Evolutionary conservation across 2,113 vertebrate species (phyloP), one percentile per base, ranked within the genome.

Genomic region (Ciconia boyciana): DNA sequence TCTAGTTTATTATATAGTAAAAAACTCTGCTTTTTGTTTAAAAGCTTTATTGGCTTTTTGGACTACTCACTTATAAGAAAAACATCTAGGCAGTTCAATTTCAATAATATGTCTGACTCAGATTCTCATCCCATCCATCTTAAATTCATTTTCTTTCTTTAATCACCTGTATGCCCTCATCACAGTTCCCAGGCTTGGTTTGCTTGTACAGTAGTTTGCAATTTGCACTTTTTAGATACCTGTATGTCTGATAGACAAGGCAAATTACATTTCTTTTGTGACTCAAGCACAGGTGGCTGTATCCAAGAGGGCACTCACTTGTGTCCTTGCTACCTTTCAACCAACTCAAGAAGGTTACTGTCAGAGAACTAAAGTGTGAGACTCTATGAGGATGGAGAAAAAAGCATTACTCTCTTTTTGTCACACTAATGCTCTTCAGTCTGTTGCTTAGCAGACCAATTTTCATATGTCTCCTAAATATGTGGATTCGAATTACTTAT

Each of bases 111-210:
- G 32, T 93, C 85, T 92, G 90, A 90, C 85, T 96, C 75, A 88
- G 71, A 77, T 88, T 88, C 85, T 88, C 85, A 87, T 88, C 62
- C 46, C 89, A 96, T 95, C 76, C 77, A 75, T 92, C 93, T 96
- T 89, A 96, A 97, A 89, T 86, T 89, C 69, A 51, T 95, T 96
- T 92, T 95, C 80, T 89, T 94, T 81, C 83, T 89, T 91, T 87
- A 89, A 92, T 93, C 86, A 90, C 76, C 55, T 83, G 58, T 62
- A 46, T 11, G 7, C 64, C 43, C 64, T 94, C 7, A 0, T 94
- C 69, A 25, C 90, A n/a, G 29, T 81, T 94, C 68, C 51, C 68
- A 51, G 83, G 22, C 68, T 83, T 58, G 41, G 34, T 80, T 80
- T 88, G 55, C 79, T 80, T 75, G n/a, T 68, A 55, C 51, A 65